Evolutionary conservation across 2,888 invertebrate genomes (phyloP).

Genomic region (Tholera decimalis): DNA sequence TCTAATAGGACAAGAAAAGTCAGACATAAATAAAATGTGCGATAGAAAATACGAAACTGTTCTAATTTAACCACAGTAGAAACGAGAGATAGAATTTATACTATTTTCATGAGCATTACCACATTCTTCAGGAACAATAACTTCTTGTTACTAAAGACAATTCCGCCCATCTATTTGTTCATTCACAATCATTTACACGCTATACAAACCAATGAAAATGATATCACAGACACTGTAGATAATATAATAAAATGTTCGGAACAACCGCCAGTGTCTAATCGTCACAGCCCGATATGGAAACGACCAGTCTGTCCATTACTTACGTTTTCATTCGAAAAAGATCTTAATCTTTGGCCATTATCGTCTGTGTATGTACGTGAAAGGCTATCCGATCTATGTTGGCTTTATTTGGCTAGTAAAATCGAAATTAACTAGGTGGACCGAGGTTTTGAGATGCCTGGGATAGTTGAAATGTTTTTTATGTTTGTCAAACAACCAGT

Average conservation of each 20-base stretch:
- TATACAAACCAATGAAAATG: slow-evolving; percentile 44
- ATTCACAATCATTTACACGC: slow-evolving; percentile 35
- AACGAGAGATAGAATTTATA: slow-evolving; percentile 17
- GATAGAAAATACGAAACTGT: slow-evolving; percentile 47
- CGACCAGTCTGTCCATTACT: slow-evolving; percentile 76
- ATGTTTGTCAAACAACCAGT: slow-evolving; percentile 33
- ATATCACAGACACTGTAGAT: slow-evolving; percentile 38
- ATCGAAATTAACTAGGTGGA: slow-evolving; percentile 74
- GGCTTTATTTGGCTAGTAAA: slow-evolving; percentile 82
- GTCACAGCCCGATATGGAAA: slow-evolving; percentile 75
- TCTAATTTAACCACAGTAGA: slow-evolving; percentile 18
- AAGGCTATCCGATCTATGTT: slow-evolving; percentile 84
- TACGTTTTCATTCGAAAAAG: slow-evolving; percentile 87
- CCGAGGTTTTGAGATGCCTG: slow-evolving; percentile 56
- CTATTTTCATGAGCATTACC: slow-evolving; percentile 20
- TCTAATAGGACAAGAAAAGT: slow-evolving; percentile 38
- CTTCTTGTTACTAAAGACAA: slow-evolving; percentile 41
- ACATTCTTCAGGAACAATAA: slow-evolving; percentile 46
- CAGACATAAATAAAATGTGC: slow-evolving; percentile 37
- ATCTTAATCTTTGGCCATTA: slow-evolving; percentile 86
- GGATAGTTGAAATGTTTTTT: slow-evolving; percentile 56
- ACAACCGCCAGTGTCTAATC: slow-evolving; percentile 67
- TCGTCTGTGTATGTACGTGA: slow-evolving; percentile 81
- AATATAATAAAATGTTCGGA: slow-evolving; percentile 56
- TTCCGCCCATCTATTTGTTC: slow-evolving; percentile 45